Conservation (phyloP, 2,113 vertebrate genomes). For the Athene noctua region DNA sequence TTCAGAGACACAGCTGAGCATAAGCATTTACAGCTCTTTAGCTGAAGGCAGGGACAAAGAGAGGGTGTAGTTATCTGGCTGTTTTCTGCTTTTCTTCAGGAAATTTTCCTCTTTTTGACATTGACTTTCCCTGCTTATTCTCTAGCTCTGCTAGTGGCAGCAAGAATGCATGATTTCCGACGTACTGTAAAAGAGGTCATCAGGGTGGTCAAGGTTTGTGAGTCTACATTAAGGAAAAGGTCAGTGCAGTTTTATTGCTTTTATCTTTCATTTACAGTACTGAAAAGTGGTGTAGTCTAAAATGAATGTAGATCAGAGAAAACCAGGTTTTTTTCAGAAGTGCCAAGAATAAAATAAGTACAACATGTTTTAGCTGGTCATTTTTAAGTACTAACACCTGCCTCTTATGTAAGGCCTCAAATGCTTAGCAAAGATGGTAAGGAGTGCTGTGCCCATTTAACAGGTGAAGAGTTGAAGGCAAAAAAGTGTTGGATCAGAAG, state of each 20-base stretch:
- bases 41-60: neutral
- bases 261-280: neutral
- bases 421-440: neutral
- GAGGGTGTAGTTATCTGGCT: neutral
- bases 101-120: neutral
- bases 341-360: neutral
- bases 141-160: constrained; percentile 91
- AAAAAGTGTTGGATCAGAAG: neutral
- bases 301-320: neutral
- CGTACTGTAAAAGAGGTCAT: constrained; percentile 93
- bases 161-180: constrained; percentile 93
- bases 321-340: neutral
- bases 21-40: neutral
- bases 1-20: neutral
- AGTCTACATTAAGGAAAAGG: constrained; percentile 92
- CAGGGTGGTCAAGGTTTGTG: constrained; percentile 93
- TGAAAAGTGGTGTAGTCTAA: neutral
- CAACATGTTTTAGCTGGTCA: neutral
- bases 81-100: neutral
- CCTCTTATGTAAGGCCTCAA: neutral
- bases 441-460: neutral
- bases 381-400: neutral
- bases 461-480: neutral
- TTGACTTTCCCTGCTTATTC: constrained; percentile 9
- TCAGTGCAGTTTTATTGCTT: constrained; percentile 56